phyloP scores from a whole-genome alignment of 2,113 vertebrate species.

The Clupea harengus region DNA sequence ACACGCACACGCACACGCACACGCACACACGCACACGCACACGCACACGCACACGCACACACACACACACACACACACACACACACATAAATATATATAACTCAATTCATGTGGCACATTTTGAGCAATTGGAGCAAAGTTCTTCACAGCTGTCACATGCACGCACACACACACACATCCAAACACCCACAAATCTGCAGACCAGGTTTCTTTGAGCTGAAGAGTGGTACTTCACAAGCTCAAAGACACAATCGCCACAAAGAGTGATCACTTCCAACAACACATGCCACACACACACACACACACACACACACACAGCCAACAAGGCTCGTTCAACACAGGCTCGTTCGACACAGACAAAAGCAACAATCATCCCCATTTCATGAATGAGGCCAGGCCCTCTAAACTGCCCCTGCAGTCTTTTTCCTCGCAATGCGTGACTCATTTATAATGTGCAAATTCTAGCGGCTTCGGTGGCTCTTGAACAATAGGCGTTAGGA shows the following conservation, averaged over 20 bases:
- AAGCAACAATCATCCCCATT: background rate
- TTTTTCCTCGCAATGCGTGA: background rate
- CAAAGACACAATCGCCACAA: background rate
- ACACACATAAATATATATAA: background rate
- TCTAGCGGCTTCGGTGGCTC: background rate
- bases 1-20: background rate
- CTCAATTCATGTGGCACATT: background rate
- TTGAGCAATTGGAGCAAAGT: background rate
- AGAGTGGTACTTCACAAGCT: background rate
- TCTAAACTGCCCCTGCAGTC: background rate
- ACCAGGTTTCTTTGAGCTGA: background rate
- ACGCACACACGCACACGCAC: background rate
- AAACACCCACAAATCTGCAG: background rate
- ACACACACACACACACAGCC: background rate
- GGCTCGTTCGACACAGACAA: background rate
- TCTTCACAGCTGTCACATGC: background rate
- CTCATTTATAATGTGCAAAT: background rate
- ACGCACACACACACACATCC: conserved; percentile 13
- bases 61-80: background rate
- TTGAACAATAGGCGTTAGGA: background rate
- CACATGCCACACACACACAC: background rate
- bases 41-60: background rate
- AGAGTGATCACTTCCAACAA: background rate
- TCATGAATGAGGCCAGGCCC: background rate
- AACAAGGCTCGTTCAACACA: background rate